Evolutionary conservation across 2,113 vertebrate genomes (phyloP), one percentile per base, ranked within the genome.

Genomic region (Aphyosemion australe): DNA sequence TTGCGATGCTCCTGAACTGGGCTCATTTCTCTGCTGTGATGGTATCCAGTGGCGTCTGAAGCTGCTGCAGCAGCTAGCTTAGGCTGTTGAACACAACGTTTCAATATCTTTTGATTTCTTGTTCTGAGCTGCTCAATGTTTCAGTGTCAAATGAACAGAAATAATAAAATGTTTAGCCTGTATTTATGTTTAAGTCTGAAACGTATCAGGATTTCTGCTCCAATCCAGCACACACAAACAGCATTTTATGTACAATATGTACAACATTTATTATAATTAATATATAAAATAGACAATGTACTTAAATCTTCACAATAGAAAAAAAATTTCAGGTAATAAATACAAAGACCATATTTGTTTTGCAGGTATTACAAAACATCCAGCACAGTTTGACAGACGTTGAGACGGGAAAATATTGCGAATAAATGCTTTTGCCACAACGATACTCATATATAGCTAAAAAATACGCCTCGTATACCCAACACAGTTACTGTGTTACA

Each of bases 181-280:
- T 69, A 61, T 71, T 45, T 54, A 3, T 6, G 45, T 16, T n/a
- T n/a, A n/a, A n/a, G n/a, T n/a, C n/a, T n/a, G n/a, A n/a, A n/a
- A n/a, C n/a, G n/a, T n/a, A n/a, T n/a, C n/a, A n/a, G n/a, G 3
- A 14, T 13, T 45, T 26, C 26, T 5, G 19, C 12, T 37, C 55
- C 31, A 37, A 42, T 41, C 18, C 42, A 54, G 6, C 31, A 45
- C 3, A 64, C 31, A 37, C 34, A 26, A 77, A 21, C 71, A 74
- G 78, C 31, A 55, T 72, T 71, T 77, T 93, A 92, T 93, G 90
- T 93, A 94, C 93, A 94, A 93, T 92, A 93, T 94, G 91, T 93
- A 94, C 93, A 93, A 93, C 90, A 92, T 93, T 93, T 93, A 93
- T 92, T 93, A 89, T 88, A 92, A 91, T 92, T 91, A 92, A 92